Evolutionary conservation across 2,888 invertebrate species (phyloP).

Genomic region (Rhopalosiphum nymphaeae): DNA sequence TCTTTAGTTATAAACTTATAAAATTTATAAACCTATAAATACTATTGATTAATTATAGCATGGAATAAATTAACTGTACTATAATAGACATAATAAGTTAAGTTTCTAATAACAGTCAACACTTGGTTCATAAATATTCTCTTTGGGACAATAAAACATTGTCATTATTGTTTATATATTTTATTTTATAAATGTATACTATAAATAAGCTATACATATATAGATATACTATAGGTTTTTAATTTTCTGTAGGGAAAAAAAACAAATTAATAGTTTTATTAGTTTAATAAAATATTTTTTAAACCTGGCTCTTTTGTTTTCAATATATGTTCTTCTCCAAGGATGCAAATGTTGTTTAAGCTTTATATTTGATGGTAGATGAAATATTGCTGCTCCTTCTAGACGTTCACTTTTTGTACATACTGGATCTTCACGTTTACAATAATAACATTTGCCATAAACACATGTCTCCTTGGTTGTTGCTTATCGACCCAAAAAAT

Average conservation of each 20-base stretch:
- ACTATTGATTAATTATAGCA: background rate
- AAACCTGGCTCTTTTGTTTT: conserved; percentile 77
- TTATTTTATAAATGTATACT: too few species aligned
- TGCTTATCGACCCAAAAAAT: conserved; percentile 67
- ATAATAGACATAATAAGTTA: background rate
- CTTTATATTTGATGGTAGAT: conserved; percentile 78
- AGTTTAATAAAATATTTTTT: background rate
- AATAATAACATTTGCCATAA: conserved; percentile 92
- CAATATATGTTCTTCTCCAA: conserved; percentile 90
- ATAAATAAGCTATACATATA: background rate
- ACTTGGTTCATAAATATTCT: background rate
- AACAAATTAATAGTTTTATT: background rate
- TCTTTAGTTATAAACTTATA: background rate
- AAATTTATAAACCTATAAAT: too few species aligned
- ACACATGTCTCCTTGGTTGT: conserved; percentile 80
- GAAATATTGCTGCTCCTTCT: conserved; percentile 88
- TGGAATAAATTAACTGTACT: background rate
- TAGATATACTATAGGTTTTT: background rate
- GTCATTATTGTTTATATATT: background rate
- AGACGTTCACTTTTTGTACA: conserved; percentile 83
- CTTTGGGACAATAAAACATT: background rate
- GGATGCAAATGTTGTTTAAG: conserved; percentile 82
- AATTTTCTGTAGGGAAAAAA: background rate
- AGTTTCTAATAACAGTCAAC: background rate
- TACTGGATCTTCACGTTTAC: conserved; percentile 84